A percentile compares a stretch with the other conserved stretches of the same genome.
phyloP scores from a whole-genome alignment of 2,888 invertebrate genomes.

The Neocrepidodera transversa region DNA sequence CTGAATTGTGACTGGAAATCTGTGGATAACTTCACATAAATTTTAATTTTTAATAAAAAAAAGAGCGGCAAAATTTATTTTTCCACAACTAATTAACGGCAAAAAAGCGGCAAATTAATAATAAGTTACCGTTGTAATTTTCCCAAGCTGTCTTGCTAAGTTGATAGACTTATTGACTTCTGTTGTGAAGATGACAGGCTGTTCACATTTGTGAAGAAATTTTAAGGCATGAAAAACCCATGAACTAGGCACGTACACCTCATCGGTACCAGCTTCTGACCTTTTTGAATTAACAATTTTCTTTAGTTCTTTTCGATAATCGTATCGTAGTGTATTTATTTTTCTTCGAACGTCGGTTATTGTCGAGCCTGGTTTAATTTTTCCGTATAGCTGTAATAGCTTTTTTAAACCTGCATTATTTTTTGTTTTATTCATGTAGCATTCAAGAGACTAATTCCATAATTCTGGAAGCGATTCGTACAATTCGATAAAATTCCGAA shows the following conservation, averaged over 20 bases:
- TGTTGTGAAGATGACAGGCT: background rate
- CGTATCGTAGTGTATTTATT: background rate
- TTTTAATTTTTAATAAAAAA: too few species aligned
- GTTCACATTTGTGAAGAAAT: slow-evolving; percentile 9
- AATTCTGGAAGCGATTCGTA: slow-evolving; percentile 22
- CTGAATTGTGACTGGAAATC: too few species aligned
- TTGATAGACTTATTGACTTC: too few species aligned
- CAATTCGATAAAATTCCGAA: slow-evolving; percentile 18
- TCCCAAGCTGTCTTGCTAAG: too few species aligned
- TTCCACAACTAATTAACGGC: too few species aligned
- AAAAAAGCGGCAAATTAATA: too few species aligned
- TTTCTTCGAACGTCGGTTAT: slow-evolving; percentile 10
- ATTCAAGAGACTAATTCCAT: slow-evolving; percentile 20
- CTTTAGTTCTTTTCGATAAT: slow-evolving; percentile 14
- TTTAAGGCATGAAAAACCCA: slow-evolving; percentile 12
- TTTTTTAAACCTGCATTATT: slow-evolving; percentile 16
- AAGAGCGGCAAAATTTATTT: too few species aligned
- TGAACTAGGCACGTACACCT: slow-evolving; percentile 7
- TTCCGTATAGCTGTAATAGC: slow-evolving; percentile 10
- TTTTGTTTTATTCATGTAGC: slow-evolving; percentile 22
- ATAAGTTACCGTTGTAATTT: too few species aligned
- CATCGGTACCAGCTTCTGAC: slow-evolving; percentile 8
- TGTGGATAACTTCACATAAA: too few species aligned
- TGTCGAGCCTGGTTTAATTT: slow-evolving; percentile 10
- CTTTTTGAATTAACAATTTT: slow-evolving; percentile 11